Evolutionary conservation across 2,797 vertebrate species (phyloP).

Genomic region (Notolepis coatsorum): DNA sequence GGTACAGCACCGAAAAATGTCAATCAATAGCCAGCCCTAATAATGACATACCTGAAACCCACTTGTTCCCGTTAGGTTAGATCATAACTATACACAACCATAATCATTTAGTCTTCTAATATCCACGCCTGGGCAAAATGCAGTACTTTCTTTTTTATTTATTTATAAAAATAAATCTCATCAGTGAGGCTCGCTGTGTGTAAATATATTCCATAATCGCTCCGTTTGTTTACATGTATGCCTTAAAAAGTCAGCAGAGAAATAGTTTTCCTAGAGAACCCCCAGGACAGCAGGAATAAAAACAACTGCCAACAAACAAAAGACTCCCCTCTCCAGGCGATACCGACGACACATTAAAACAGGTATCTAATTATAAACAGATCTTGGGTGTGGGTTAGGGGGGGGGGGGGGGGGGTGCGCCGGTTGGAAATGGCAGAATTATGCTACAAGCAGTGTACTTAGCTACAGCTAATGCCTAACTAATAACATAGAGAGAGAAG

Average conservation of each 20-base stretch:
- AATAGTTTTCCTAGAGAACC: constrained; percentile 32
- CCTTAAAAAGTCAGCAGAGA: constrained; percentile 46
- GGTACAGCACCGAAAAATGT: too few relatives aligned
- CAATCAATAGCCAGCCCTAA: too few relatives aligned
- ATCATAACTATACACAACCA: too few relatives aligned
- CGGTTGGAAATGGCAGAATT: constrained; percentile 62
- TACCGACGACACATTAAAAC: constrained; percentile 67
- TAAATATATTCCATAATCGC: constrained; percentile 25
- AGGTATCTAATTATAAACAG: constrained; percentile 72
- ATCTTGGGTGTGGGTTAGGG: constrained; percentile 72
- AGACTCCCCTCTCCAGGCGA: constrained; percentile 56
- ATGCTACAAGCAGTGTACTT: constrained; percentile 65
- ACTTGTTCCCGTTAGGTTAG: too few relatives aligned
- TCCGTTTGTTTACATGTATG: constrained; percentile 41
- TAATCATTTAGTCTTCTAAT: constrained; percentile 10
- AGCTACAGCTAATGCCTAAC: constrained; percentile 66
- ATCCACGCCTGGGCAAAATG: constrained; percentile 33
- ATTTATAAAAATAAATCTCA: constrained; percentile 19
- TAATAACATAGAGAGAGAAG: constrained; percentile 65
- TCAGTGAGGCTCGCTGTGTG: constrained; percentile 23
- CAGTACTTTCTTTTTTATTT: constrained; percentile 10
- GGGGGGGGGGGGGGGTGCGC: constrained; percentile 70
- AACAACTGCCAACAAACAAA: constrained; percentile 58
- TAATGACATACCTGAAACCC: too few relatives aligned
- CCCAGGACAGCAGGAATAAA: constrained; percentile 41